A percentile compares a stretch with the other conserved stretches of the same genome.
Conservation (phyloP, 2,113 vertebrate genomes). For the Machaerirhynchus nigripectus region DNA sequence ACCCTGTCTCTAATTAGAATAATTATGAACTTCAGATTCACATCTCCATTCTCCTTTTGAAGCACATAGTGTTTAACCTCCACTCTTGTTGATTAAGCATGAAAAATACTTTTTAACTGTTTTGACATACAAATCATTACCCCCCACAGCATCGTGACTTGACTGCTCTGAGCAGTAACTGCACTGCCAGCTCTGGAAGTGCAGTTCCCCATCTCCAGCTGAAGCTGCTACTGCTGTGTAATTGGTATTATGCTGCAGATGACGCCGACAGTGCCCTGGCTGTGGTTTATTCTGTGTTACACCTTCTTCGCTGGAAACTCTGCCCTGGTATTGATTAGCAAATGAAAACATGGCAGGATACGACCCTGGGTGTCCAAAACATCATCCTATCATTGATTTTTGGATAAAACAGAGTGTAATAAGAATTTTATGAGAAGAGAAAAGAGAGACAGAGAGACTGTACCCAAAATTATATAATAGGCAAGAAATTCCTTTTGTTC, state of each 20-base stretch:
- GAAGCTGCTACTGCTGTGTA: neutral
- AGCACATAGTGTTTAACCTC: neutral
- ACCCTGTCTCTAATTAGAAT: neutral
- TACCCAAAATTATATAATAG: neutral
- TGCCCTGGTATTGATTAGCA: neutral
- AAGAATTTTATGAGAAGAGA: neutral
- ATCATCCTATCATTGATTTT: neutral
- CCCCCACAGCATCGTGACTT: neutral
- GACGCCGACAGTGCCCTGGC: neutral
- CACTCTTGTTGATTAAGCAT: neutral
- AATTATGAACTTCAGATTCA: neutral
- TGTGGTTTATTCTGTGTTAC: neutral
- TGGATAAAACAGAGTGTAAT: neutral
- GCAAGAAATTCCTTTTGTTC: neutral
- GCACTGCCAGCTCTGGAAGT: neutral
- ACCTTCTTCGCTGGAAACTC: neutral
- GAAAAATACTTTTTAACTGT: neutral
- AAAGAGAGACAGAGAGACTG: neutral
- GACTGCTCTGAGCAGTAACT: neutral
- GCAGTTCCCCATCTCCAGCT: neutral
- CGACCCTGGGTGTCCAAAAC: neutral
- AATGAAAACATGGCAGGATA: slow-evolving; percentile 2
- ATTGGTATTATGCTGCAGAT: neutral
- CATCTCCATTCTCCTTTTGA: neutral
- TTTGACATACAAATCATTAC: neutral